phyloP scores from a whole-genome alignment of 2,888 invertebrate species.

The Embidobia sp. region DNA sequence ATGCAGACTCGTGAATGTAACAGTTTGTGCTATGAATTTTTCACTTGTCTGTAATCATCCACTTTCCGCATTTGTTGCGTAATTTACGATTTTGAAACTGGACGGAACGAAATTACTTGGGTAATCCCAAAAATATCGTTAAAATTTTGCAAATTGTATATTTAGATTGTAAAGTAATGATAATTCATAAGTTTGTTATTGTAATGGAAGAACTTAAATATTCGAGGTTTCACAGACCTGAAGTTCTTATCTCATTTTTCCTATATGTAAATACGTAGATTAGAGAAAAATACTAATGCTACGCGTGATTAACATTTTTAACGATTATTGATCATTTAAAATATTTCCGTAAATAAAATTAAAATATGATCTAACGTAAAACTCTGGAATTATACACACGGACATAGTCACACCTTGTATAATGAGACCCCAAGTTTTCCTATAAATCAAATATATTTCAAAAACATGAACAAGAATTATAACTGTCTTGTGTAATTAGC shows the following conservation, averaged over 20 bases:
- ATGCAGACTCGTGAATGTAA: no score
- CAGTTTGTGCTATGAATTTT: no score
- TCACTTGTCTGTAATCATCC: no score
- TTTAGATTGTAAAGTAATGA: constrained; percentile 44
- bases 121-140: constrained; percentile 22
- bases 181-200: constrained; percentile 52
- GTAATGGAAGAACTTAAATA: constrained; percentile 24
- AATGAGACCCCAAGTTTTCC: not conserved
- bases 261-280: constrained; percentile 48
- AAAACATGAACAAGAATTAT: no score
- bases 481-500: no score
- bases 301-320: constrained; percentile 34
- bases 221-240: not conserved
- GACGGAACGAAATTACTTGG: constrained; percentile 28
- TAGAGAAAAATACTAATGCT: constrained; percentile 21
- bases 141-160: constrained; percentile 49
- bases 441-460: no score
- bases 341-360: constrained; percentile 17
- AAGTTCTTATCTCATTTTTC: constrained; percentile 42
- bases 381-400: constrained; percentile 4
- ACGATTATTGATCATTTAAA: constrained; percentile 9
- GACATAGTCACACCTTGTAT: not conserved
- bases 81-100: constrained; percentile 12
- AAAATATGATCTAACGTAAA: not conserved
- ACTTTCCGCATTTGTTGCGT: no score